Percentiles rank a stretch among this genome's conserved stretches.
Evolutionary conservation across 1,140 invertebrate species (phyloP).

Genomic region (Diprion similis): DNA sequence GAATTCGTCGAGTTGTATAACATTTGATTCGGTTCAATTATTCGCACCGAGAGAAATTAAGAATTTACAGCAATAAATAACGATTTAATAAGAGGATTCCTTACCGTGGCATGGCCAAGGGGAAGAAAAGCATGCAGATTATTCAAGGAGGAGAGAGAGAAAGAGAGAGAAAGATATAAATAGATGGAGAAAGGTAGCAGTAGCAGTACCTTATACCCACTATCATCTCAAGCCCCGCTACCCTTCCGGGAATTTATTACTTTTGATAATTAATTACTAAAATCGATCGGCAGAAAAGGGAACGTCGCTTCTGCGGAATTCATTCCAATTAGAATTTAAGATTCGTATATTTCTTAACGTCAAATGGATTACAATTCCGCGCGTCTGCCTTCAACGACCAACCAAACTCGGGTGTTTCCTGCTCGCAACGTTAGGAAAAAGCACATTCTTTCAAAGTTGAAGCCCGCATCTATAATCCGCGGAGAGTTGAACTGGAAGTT

Average conservation of each 20-base stretch:
- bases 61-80: slow-evolving; percentile 6
- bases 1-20: not conserved
- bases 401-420: too few species aligned
- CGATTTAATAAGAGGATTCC: slow-evolving; percentile 7
- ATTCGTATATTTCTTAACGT: slow-evolving; percentile 1
- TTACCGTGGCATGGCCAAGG: not conserved
- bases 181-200: not conserved
- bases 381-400: too few species aligned
- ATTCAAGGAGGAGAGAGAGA: not conserved
- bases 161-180: not conserved
- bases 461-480: too few species aligned
- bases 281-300: not conserved
- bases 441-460: too few species aligned
- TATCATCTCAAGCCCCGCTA: not conserved
- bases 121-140: not conserved
- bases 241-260: not conserved
- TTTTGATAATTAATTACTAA: not conserved
- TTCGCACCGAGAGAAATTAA: not conserved
- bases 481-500: not conserved
- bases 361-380: not conserved
- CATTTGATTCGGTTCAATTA: not conserved
- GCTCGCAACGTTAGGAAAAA: too few species aligned
- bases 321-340: slow-evolving; percentile 3
- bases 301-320: not conserved
- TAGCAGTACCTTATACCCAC: not conserved